Evolutionary conservation across 2,888 invertebrate genomes (phyloP).

Genomic region (Escarpia spicata): DNA sequence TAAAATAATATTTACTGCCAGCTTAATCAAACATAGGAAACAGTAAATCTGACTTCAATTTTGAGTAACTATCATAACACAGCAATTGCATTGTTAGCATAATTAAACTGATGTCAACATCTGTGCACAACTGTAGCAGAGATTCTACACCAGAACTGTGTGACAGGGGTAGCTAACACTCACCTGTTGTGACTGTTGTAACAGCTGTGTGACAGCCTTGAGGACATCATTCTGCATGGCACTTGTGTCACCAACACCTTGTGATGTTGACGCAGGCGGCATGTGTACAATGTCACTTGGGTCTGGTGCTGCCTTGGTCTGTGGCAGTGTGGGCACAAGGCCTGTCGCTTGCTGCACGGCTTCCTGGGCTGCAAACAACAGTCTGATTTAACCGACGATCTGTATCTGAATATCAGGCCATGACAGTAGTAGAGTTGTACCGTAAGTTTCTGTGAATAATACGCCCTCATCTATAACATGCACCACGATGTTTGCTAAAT

Average conservation of each 20-base stretch:
- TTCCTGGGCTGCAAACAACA: constrained; percentile 52
- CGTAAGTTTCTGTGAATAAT: too few relatives aligned
- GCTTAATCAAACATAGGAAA: too few relatives aligned
- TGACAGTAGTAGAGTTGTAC: neutral
- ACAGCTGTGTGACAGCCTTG: constrained; percentile 59
- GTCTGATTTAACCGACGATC: neutral
- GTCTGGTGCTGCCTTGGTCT: constrained; percentile 25
- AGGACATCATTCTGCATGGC: constrained; percentile 58
- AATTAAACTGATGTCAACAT: too few relatives aligned
- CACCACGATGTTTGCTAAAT: too few relatives aligned
- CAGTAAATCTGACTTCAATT: too few relatives aligned
- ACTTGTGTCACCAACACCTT: constrained; percentile 23
- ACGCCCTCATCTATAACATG: too few relatives aligned
- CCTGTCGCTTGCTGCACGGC: constrained; percentile 53
- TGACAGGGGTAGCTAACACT: neutral
- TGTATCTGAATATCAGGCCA: neutral
- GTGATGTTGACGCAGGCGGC: neutral
- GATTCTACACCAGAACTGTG: neutral
- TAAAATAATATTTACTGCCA: too few relatives aligned
- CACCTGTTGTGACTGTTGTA: constrained; percentile 60
- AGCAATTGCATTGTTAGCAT: too few relatives aligned
- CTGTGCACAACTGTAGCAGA: neutral
- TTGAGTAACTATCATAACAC: too few relatives aligned
- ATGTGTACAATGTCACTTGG: neutral
- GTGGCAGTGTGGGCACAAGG: constrained; percentile 41